A percentile compares a stretch with the other conserved stretches of the same genome.
phyloP scores from a whole-genome alignment of 2,113 vertebrate genomes.

The Seriola dumerili region DNA sequence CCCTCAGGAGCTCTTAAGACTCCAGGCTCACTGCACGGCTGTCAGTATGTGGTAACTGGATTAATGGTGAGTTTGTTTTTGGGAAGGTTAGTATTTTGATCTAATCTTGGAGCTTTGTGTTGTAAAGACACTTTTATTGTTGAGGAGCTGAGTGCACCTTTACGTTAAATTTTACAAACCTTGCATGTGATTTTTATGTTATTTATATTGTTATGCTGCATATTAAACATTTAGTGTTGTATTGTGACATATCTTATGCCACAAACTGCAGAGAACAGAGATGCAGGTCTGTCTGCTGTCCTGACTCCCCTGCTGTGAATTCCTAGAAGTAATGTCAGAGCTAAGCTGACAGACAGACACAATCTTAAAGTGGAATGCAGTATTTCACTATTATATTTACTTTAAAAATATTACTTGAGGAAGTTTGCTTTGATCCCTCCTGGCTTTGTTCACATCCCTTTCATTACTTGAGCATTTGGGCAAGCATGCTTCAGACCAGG shows the following conservation, averaged over 20 bases:
- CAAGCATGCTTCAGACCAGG: slow-evolving; percentile 48
- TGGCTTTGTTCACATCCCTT: slow-evolving; percentile 64
- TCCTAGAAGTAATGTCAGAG: slow-evolving; percentile 57
- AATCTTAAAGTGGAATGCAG: slow-evolving; percentile 64
- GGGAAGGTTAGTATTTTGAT: not conserved
- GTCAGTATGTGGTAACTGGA: not conserved
- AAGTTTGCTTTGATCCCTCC: slow-evolving; percentile 63
- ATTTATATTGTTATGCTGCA: not conserved
- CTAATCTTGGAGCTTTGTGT: not conserved
- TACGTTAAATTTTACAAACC: not conserved
- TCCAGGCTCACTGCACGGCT: not conserved
- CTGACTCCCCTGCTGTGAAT: slow-evolving; percentile 59
- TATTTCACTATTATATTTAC: slow-evolving; percentile 54
- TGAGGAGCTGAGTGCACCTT: not conserved
- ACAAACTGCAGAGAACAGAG: not conserved
- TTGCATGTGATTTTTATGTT: not conserved
- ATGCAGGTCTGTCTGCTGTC: slow-evolving; percentile 40
- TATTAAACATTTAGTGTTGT: not conserved
- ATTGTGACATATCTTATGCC: not conserved
- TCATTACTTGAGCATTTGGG: slow-evolving; percentile 77
- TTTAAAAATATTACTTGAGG: slow-evolving; percentile 59
- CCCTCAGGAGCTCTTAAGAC: not conserved
- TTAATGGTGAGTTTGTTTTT: not conserved
- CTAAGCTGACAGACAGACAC: slow-evolving; percentile 73
- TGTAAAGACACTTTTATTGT: too few relatives aligned